A percentile compares a stretch with the other conserved stretches of the same genome.
Conservation (phyloP, 2,797 vertebrate genomes). For the Sebastes goodei region DNA sequence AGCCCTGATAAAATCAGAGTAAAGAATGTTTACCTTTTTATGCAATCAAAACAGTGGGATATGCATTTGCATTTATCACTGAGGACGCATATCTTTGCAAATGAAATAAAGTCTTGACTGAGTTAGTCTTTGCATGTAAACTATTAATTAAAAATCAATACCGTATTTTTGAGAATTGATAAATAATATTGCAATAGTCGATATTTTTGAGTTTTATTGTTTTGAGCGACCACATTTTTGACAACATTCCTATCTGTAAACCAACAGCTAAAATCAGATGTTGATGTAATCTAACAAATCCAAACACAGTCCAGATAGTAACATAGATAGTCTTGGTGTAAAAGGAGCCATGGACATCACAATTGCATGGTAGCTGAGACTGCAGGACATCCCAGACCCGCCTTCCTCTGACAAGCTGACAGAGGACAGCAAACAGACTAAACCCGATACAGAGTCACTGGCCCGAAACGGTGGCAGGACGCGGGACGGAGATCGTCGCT, state of each 20-base stretch:
- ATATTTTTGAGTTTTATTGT: neutral
- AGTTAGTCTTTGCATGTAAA: no score
- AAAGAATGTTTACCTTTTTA: no score
- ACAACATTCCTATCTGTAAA: neutral
- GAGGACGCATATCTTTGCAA: no score
- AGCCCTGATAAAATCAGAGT: no score
- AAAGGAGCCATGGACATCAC: constrained; percentile 21
- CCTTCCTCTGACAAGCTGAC: constrained; percentile 37
- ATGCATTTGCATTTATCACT: no score
- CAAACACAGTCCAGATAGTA: neutral
- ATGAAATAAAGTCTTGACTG: no score
- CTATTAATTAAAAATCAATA: no score
- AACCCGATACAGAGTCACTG: constrained; percentile 34
- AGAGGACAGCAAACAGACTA: constrained; percentile 42
- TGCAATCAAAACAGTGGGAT: no score
- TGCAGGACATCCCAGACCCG: constrained; percentile 7
- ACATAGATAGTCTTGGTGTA: neutral
- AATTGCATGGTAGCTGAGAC: constrained; percentile 3
- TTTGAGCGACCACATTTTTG: neutral
- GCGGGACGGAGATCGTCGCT: constrained; percentile 51
- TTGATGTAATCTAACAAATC: neutral
- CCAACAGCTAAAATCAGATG: neutral
- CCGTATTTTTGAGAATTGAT: no score
- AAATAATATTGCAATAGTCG: no score
- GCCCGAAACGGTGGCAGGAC: constrained; percentile 54